Evolutionary conservation across 2,888 invertebrate genomes (phyloP).

Genomic region (Cheilosia vernalis): DNA sequence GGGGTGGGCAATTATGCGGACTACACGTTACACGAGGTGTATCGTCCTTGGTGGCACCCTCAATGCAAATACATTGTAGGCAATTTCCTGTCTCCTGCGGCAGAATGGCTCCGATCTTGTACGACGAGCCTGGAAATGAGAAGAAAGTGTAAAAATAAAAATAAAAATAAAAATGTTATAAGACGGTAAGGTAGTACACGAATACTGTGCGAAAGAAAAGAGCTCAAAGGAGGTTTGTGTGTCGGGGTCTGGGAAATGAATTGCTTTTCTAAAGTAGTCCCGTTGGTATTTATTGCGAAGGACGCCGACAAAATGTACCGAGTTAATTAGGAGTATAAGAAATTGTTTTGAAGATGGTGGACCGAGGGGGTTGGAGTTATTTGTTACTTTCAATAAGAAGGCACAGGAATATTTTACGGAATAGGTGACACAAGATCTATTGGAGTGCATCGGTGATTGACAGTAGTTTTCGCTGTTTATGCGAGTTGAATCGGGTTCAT

Average conservation of each 20-base stretch:
- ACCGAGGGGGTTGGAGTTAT: not conserved
- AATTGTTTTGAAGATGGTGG: conserved; percentile 2
- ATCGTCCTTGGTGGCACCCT: conserved; percentile 84
- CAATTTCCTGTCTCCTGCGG: conserved; percentile 89
- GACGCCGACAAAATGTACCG: not conserved
- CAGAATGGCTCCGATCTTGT: conserved; percentile 87
- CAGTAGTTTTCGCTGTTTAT: not conserved
- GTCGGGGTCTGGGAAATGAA: conserved; percentile 2
- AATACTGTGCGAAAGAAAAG: not conserved
- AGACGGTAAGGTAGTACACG: not conserved
- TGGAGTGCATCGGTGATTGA: not conserved
- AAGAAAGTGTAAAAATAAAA: conserved; percentile 6
- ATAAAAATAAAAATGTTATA: not conserved
- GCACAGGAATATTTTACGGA: not conserved
- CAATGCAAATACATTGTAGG: conserved; percentile 88
- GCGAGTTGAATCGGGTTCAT: not conserved
- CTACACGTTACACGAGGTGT: conserved; percentile 83
- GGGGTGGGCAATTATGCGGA: conserved; percentile 83
- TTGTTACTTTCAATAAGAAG: not conserved
- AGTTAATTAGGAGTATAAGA: not conserved
- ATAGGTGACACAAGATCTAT: not conserved
- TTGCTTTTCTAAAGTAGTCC: not conserved
- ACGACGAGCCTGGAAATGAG: conserved; percentile 85
- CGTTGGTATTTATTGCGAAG: conserved; percentile 8
- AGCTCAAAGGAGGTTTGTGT: not conserved